Conservation (phyloP, 2,888 invertebrate genomes). For the Caenorhabditis angaria region DNA sequence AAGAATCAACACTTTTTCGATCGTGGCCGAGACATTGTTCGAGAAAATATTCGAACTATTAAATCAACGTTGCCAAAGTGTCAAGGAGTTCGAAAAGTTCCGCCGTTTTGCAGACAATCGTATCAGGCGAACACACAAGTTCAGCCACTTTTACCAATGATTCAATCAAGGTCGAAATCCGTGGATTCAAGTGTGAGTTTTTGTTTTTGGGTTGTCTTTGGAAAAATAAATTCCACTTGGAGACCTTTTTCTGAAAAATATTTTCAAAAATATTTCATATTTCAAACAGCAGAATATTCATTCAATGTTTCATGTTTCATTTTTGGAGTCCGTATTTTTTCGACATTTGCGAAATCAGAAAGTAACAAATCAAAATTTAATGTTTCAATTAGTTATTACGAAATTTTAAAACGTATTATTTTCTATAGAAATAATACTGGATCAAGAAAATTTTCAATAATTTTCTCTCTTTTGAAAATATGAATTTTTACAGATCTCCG, state of each 20-base stretch:
- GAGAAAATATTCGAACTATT: constrained; percentile 46
- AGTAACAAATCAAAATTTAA: too few relatives aligned
- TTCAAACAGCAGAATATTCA: neutral
- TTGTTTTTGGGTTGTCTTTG: neutral
- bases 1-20: constrained; percentile 40
- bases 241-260: too few relatives aligned
- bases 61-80: constrained; percentile 40
- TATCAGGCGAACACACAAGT: constrained; percentile 44
- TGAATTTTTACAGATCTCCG: constrained; percentile 18
- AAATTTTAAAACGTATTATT: too few relatives aligned
- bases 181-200: constrained; percentile 36
- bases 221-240: too few relatives aligned
- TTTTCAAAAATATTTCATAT: neutral
- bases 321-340: too few relatives aligned
- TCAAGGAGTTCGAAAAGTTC: constrained; percentile 35
- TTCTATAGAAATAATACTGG: too few relatives aligned
- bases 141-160: constrained; percentile 34
- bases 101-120: constrained; percentile 44
- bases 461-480: neutral
- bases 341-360: too few relatives aligned
- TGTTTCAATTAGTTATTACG: too few relatives aligned
- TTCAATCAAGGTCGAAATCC: constrained; percentile 22
- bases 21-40: constrained; percentile 44
- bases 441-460: too few relatives aligned
- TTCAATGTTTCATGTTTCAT: too few relatives aligned